A percentile compares a stretch with the other conserved stretches of the same genome.
Conservation (phyloP, 2,888 invertebrate genomes). For the Arrhopalites spinosus region DNA sequence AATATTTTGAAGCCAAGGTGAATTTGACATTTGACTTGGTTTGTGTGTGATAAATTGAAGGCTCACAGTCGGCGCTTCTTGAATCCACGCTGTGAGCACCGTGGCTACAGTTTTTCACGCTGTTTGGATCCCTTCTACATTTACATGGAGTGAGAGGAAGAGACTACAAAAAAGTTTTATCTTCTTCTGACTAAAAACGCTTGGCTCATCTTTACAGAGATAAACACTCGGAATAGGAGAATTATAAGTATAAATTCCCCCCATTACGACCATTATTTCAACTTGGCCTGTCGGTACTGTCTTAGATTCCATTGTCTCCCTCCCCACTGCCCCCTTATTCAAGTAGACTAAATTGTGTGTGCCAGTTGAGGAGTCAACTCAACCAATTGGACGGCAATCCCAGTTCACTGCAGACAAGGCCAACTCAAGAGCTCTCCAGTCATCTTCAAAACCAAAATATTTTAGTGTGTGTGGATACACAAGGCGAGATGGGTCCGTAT, state of each 20-base stretch:
- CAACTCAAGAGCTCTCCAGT: slow-evolving; percentile 23
- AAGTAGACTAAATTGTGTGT: background rate
- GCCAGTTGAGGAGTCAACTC: background rate
- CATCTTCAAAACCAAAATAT: slow-evolving; percentile 21
- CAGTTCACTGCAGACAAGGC: no score
- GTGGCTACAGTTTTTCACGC: slow-evolving; percentile 33
- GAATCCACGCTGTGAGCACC: slow-evolving; percentile 29
- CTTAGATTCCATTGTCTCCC: background rate
- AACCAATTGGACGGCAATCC: background rate
- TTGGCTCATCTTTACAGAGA: background rate
- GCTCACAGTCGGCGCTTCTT: slow-evolving; percentile 43
- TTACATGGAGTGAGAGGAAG: background rate
- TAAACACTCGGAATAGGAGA: background rate
- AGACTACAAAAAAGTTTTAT: no score
- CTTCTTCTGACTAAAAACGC: background rate
- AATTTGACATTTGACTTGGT: slow-evolving; percentile 43
- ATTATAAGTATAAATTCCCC: background rate
- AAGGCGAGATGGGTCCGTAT: background rate
- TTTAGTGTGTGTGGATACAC: background rate
- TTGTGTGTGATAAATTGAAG: slow-evolving; percentile 43
- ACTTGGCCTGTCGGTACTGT: background rate
- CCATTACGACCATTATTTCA: background rate
- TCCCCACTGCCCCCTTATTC: background rate
- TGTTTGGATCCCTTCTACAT: slow-evolving; percentile 8
- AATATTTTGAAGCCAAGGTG: slow-evolving; percentile 43